A percentile compares a stretch with the other conserved stretches of the same genome.
Conservation (phyloP, 2,888 invertebrate species). For the Calameuta idolon region DNA sequence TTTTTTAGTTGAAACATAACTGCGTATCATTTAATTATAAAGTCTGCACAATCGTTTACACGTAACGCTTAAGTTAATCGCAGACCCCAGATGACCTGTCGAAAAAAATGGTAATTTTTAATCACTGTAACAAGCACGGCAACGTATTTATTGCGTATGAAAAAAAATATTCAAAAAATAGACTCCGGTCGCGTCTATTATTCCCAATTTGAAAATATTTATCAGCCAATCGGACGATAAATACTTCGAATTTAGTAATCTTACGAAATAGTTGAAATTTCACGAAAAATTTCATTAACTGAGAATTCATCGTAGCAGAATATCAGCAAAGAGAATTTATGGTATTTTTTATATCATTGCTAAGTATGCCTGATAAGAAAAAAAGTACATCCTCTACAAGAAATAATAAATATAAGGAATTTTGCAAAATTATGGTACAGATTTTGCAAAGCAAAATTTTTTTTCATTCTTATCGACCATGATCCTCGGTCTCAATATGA, state of each 20-base stretch:
- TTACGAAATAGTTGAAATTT: too few relatives aligned
- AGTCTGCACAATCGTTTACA: conserved; percentile 25
- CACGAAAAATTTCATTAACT: too few relatives aligned
- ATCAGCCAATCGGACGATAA: too few relatives aligned
- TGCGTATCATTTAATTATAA: conserved; percentile 24
- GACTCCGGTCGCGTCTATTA: too few relatives aligned
- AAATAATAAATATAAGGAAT: neutral
- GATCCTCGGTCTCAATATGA: neutral
- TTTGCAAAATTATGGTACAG: neutral
- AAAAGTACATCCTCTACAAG: neutral
- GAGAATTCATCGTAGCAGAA: too few relatives aligned
- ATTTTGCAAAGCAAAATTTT: neutral
- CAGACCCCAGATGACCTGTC: conserved; percentile 46
- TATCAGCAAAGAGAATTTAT: neutral
- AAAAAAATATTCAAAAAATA: neutral
- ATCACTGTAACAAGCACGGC: conserved; percentile 18
- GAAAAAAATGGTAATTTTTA: conserved; percentile 33
- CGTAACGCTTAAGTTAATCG: conserved; percentile 39
- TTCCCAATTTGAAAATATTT: too few relatives aligned
- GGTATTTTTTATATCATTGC: neutral
- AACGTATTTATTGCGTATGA: neutral
- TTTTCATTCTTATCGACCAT: neutral
- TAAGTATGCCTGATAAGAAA: neutral
- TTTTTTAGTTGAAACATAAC: neutral
- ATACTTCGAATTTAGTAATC: too few relatives aligned